These are phyloP conservation scores for Hyperoplus lanceolatus DNA, from an alignment of 2,797 vertebrate species.

Conservation along the genomic window DNA sequence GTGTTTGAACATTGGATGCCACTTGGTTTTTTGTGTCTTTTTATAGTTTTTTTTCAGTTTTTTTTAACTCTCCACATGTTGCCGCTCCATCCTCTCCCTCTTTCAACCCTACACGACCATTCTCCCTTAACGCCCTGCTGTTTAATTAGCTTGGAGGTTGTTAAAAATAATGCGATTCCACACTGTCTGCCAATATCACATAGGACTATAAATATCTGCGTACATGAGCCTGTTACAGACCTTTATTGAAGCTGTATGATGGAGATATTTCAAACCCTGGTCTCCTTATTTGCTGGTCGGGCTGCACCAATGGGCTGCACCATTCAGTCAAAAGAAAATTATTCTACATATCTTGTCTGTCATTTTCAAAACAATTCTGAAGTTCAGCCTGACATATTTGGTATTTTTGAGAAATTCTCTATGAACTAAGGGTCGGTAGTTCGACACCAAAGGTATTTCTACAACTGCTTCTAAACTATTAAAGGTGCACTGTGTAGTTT, in stretches of 20 bases:
- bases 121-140: neutral
- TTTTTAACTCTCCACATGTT: constrained; percentile 6
- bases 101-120: neutral
- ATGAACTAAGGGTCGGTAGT: neutral
- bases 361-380: neutral
- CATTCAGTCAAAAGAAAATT: neutral
- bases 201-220: too few species aligned
- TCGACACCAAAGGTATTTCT: neutral
- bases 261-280: neutral
- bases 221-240: neutral
- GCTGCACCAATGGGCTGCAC: neutral
- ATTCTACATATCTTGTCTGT: neutral
- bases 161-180: neutral
- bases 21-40: constrained; percentile 5
- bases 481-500: neutral
- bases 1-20: constrained; percentile 26
- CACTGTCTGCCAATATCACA: neutral
- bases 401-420: neutral
- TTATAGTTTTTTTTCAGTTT: neutral
- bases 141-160: neutral
- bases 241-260: constrained; percentile 3
- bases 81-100: neutral
- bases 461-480: neutral
- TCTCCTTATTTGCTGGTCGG: neutral
- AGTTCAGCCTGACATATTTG: neutral